phyloP scores from a whole-genome alignment of 2,113 vertebrate species.

The Rhabdomys dilectus region DNA sequence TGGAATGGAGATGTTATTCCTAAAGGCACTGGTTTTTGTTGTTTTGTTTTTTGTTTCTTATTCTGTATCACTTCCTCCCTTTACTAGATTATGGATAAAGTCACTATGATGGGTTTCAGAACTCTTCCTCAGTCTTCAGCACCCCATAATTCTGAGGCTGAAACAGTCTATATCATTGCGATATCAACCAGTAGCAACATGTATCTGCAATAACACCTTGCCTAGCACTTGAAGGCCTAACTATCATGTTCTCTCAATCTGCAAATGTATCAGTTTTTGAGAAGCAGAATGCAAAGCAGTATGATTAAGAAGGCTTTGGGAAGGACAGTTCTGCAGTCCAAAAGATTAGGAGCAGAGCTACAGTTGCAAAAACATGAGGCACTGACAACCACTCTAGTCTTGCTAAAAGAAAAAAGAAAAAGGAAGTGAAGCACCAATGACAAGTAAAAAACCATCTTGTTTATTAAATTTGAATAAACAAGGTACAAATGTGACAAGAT shows the following conservation, averaged over 20 bases:
- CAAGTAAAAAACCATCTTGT: not conserved
- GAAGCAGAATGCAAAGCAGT: constrained; percentile 31
- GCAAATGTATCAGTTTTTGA: constrained; percentile 30
- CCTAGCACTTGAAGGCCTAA: not conserved
- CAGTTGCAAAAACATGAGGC: constrained; percentile 25
- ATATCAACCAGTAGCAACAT: not conserved
- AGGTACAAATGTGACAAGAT: too few species aligned
- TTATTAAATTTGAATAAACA: not conserved
- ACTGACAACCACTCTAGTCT: not conserved
- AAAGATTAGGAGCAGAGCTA: not conserved
- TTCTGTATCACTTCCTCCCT: not conserved
- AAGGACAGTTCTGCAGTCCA: constrained; percentile 10
- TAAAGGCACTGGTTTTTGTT: not conserved
- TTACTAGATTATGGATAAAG: not conserved
- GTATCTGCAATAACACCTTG: not conserved
- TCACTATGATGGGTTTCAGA: not conserved
- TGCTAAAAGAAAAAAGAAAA: not conserved
- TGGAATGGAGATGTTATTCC: not conserved
- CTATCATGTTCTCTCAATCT: constrained; percentile 13
- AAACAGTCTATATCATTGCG: not conserved
- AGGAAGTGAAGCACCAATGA: not conserved
- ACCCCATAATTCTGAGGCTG: not conserved
- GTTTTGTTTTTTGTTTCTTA: not conserved
- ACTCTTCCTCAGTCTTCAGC: not conserved
- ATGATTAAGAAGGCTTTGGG: constrained; percentile 23